Evolutionary conservation across 2,888 invertebrate species (phyloP).

Genomic region (Tipula unca): DNA sequence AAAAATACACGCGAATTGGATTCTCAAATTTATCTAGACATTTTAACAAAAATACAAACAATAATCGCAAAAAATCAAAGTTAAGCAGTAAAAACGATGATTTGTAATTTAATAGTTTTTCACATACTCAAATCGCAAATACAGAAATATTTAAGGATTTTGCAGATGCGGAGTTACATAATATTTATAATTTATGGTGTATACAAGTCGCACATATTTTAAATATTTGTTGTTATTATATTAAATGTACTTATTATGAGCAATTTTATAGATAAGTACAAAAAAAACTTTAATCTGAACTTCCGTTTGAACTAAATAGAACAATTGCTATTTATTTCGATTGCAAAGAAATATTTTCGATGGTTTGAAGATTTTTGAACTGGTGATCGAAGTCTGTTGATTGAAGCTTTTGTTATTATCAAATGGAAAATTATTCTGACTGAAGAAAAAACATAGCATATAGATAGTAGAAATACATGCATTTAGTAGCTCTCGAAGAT

Average conservation of each 20-base stretch:
- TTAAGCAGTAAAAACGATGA: neutral
- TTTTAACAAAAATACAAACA: neutral
- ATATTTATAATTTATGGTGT: neutral
- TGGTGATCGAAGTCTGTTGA: neutral
- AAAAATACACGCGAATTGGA: neutral
- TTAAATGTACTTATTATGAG: neutral
- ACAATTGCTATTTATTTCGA: neutral
- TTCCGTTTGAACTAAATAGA: conserved; percentile 1
- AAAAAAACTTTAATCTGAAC: neutral
- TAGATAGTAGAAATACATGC: no score
- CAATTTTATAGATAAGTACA: neutral
- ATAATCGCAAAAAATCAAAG: neutral
- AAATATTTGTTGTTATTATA: neutral
- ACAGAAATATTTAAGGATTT: neutral
- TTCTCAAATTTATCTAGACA: neutral
- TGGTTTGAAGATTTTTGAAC: neutral
- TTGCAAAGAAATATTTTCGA: neutral
- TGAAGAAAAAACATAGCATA: no score
- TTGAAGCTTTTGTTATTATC: neutral
- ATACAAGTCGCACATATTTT: neutral
- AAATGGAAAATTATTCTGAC: no score
- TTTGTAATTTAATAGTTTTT: conserved; percentile 14
- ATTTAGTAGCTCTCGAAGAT: no score
- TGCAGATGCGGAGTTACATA: neutral
- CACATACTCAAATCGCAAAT: neutral